Evolutionary conservation across 2,797 vertebrate species (phyloP).

Genomic region (Stomatorhinus walkeri): DNA sequence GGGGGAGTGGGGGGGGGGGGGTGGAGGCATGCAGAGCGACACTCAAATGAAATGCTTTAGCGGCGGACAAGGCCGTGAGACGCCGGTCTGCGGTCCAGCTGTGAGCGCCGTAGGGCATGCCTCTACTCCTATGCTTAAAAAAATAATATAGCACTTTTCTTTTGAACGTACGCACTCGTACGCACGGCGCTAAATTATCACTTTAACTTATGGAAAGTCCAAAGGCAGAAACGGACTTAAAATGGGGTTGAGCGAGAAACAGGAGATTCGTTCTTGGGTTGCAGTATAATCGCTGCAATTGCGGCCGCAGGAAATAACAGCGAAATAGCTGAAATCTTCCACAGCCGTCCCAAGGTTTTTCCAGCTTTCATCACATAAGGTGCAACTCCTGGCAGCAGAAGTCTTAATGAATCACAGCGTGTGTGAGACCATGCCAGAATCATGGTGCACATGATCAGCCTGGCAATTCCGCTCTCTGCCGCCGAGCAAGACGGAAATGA

Average conservation of each 20-base stretch:
- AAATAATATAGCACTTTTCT: not conserved
- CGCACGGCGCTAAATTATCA: not conserved
- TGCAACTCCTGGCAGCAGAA: not conserved
- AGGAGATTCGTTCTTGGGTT: not conserved
- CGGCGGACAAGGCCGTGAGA: constrained; percentile 58
- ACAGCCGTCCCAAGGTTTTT: not conserved
- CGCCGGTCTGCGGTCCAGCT: constrained; percentile 56
- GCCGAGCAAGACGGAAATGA: not conserved
- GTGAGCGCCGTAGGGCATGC: constrained; percentile 38
- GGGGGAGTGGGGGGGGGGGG: constrained; percentile 40
- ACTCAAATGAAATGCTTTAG: constrained; percentile 61
- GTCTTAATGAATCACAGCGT: not conserved
- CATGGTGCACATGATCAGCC: not conserved
- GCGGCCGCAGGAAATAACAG: not conserved
- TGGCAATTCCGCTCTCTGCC: not conserved
- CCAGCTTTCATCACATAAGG: not conserved
- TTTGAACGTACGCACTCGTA: not conserved
- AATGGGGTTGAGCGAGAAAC: not conserved
- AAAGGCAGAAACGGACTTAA: not conserved
- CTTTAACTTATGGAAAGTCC: not conserved
- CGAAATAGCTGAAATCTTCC: not conserved
- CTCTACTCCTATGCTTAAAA: constrained; percentile 34
- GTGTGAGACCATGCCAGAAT: not conserved
- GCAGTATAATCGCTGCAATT: not conserved
- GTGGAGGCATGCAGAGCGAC: constrained; percentile 43